Evolutionary conservation across 2,797 vertebrate genomes (phyloP).

Genomic region (Sebastes cheni): DNA sequence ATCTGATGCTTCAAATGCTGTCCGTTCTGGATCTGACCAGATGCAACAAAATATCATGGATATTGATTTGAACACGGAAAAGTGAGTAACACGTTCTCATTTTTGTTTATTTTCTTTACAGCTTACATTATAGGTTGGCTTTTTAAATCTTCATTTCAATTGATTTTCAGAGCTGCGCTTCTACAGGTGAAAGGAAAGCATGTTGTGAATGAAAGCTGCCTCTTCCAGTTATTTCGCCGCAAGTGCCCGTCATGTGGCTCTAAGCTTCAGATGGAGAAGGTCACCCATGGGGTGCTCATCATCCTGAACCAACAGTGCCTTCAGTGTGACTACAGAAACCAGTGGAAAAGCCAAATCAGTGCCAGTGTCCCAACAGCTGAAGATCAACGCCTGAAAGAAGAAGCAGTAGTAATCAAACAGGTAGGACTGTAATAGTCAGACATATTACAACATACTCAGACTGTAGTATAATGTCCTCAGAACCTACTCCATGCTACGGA

Average conservation of each 20-base stretch:
- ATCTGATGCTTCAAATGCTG: background rate
- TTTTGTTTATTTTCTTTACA: background rate
- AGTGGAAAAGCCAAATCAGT: slow-evolving; percentile 37
- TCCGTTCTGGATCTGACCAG: background rate
- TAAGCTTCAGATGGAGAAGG: slow-evolving; percentile 45
- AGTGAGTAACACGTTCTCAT: slow-evolving; percentile 22
- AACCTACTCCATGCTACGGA: background rate
- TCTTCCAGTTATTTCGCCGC: slow-evolving; percentile 41
- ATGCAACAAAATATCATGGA: background rate
- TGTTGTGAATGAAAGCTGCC: slow-evolving; percentile 46
- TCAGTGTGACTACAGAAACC: slow-evolving; percentile 39
- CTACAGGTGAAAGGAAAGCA: slow-evolving; percentile 32
- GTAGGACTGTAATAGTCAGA: background rate
- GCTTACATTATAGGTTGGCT: background rate
- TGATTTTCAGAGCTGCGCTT: slow-evolving; percentile 3
- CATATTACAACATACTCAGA: background rate
- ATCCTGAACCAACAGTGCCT: slow-evolving; percentile 25
- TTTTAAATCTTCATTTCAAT: background rate
- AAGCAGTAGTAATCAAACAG: slow-evolving; percentile 5
- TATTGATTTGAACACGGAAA: background rate
- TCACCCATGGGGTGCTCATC: slow-evolving; percentile 19
- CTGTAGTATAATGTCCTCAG: background rate
- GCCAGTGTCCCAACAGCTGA: slow-evolving; percentile 2
- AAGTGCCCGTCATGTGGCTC: slow-evolving; percentile 41
- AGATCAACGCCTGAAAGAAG: background rate